phyloP scores from a whole-genome alignment of 1,140 invertebrate genomes.

The Antheraea pernyi region DNA sequence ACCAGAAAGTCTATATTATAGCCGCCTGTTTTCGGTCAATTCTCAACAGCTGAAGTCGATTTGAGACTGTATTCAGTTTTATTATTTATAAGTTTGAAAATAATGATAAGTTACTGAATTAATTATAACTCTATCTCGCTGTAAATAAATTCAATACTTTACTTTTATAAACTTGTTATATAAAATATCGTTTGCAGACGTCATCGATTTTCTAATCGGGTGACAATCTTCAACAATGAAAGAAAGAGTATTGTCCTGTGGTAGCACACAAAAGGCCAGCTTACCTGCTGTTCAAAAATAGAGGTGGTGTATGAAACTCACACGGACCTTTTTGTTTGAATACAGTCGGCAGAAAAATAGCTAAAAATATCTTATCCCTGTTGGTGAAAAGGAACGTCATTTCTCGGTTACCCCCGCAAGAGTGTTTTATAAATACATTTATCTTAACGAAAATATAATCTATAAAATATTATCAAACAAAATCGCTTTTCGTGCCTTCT shows the following conservation, averaged over 20 bases:
- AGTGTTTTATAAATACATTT: too few species aligned
- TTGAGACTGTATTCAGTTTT: too few species aligned
- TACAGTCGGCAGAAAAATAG: constrained; percentile 27
- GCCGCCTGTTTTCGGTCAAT: too few species aligned
- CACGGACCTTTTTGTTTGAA: constrained; percentile 14
- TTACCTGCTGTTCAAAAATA: constrained; percentile 51
- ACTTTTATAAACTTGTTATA: neutral
- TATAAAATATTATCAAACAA: too few species aligned
- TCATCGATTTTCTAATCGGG: constrained; percentile 59
- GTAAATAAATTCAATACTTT: neutral
- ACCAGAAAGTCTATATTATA: too few species aligned
- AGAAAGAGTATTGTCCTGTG: constrained; percentile 40
- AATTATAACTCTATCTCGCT: neutral
- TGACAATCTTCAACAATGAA: constrained; percentile 55
- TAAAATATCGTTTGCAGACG: constrained; percentile 28
- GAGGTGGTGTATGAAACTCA: constrained; percentile 25
- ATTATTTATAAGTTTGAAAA: too few species aligned
- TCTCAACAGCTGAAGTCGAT: too few species aligned
- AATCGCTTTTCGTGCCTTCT: too few species aligned
- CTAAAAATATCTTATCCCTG: neutral
- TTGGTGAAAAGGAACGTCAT: too few species aligned
- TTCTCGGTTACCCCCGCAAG: too few species aligned
- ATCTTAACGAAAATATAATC: too few species aligned
- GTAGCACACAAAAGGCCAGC: constrained; percentile 43
- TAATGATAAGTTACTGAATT: neutral